Evolutionary conservation across 2,797 vertebrate genomes (phyloP), one percentile per base, ranked within the genome.

Genomic region (Salarias fasciatus): DNA sequence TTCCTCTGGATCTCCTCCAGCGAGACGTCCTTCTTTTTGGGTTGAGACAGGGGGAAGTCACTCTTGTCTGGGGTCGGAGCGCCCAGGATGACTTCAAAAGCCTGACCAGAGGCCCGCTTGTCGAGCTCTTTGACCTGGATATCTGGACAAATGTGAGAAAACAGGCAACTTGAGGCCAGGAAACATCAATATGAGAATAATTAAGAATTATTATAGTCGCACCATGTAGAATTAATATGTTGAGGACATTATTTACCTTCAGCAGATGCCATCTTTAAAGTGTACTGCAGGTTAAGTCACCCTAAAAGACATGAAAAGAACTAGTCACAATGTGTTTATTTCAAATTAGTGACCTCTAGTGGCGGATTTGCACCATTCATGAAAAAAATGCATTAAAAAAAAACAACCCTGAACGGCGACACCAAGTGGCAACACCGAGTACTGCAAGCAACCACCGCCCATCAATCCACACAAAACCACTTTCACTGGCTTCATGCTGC

Each of bases 1-100:
- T 99, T 99, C 92, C 93, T 96, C 89, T 98, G 95, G 63, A 98
- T 98, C 88, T 98, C 96, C 69, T 98, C 96, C 91, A 98, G 69
- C 0, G 96, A 98, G 53, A 97, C 91, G 63, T 98, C 97, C 85
- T 96, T 97, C 89, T 98, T 98, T 87, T 96, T 97, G 14, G 95
- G 94, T 41, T 95, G 94, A 33, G 96, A 94, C 49, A 99, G 89
- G 2, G 95, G 95, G 69, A 98, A 97, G 13, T 98, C 96, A 0
- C 90, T 88, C 72, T 95, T 97, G 1, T 89, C 96, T 54, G 95
- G 92, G 7, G 91, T 90, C n/a, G 92, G 92, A 52, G 92, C 91
- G 37, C 85, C 94, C 33, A 99, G 92, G 57, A 99, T 94, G 65
- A 99, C 95, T 87, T 99, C 97, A 75, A 98, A 99, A 12, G 97